A percentile compares a stretch with the other conserved stretches of the same genome.
Conservation (phyloP, 2,113 vertebrate species). For the Elgaria multicarinata region DNA sequence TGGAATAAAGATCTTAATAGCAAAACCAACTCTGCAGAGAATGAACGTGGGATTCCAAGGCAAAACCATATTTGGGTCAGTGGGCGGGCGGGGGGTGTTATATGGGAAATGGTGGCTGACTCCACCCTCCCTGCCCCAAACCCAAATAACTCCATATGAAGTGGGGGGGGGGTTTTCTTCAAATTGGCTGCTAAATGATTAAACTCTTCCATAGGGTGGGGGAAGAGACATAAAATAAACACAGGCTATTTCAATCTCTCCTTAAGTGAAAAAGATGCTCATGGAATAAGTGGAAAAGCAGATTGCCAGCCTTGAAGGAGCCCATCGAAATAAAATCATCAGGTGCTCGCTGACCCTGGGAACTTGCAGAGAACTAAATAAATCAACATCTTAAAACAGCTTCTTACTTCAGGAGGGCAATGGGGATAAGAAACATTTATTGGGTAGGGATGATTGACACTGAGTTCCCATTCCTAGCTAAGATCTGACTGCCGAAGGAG, state of each 20-base stretch:
- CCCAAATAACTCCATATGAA: slow-evolving; percentile 38
- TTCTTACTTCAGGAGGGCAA: not conserved
- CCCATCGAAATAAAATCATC: slow-evolving; percentile 55
- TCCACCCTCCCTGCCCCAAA: not conserved
- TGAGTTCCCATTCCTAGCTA: not conserved
- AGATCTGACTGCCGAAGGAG: slow-evolving; percentile 16
- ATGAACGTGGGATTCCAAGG: slow-evolving; percentile 56
- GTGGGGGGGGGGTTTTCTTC: too few relatives aligned
- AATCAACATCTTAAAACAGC: slow-evolving; percentile 25
- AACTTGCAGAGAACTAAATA: slow-evolving; percentile 33
- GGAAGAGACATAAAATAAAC: slow-evolving; percentile 73
- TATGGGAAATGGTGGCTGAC: slow-evolving; percentile 35
- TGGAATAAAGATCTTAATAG: slow-evolving; percentile 74
- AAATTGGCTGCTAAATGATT: slow-evolving; percentile 64
- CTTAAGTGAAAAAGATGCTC: slow-evolving; percentile 33
- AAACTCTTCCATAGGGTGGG: slow-evolving; percentile 55
- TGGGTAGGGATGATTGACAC: not conserved
- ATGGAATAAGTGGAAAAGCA: slow-evolving; percentile 71
- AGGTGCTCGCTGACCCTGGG: slow-evolving; percentile 50
- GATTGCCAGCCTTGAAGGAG: not conserved
- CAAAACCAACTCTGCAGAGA: slow-evolving; percentile 75
- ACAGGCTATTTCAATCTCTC: slow-evolving; percentile 46
- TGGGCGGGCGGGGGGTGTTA: slow-evolving; percentile 52
- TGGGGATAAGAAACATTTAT: not conserved
- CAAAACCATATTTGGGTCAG: slow-evolving; percentile 43